phyloP scores from a whole-genome alignment of 1,140 invertebrate species.

The Listronotus bonariensis region DNA sequence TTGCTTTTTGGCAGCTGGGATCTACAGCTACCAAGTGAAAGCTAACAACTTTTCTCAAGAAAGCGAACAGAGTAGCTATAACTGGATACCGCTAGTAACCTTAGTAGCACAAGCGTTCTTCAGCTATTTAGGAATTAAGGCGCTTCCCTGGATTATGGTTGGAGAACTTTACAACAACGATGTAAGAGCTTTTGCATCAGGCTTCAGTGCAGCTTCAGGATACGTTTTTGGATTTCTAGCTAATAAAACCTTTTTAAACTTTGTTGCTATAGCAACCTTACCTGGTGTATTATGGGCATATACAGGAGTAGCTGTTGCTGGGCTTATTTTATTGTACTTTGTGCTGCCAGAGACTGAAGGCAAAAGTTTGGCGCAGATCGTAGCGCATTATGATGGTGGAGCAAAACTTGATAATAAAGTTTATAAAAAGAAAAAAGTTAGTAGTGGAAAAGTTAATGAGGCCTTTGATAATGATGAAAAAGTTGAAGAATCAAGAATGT shows the following conservation, averaged over 20 bases:
- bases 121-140: conserved; percentile 68
- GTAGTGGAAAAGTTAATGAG: background rate
- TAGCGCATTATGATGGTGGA: conserved; percentile 67
- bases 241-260: conserved; percentile 71
- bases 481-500: too few species aligned
- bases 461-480: too few species aligned
- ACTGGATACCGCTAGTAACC: conserved; percentile 70
- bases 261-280: conserved; percentile 64
- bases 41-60: conserved; percentile 1
- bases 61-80: conserved; percentile 49
- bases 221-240: conserved; percentile 74
- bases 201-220: conserved; percentile 67
- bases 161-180: conserved; percentile 71
- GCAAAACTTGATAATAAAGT: conserved; percentile 54
- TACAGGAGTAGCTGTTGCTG: conserved; percentile 64
- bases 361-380: conserved; percentile 72
- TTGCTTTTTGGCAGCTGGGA: conserved; percentile 64
- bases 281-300: conserved; percentile 71
- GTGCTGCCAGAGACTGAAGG: conserved; percentile 80
- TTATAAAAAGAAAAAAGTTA: conserved; percentile 29
- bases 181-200: conserved; percentile 68
- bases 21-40: conserved; percentile 58
- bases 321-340: conserved; percentile 61
- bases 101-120: conserved; percentile 69
- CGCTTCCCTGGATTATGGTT: conserved; percentile 75